Evolutionary conservation across 2,113 vertebrate genomes (phyloP).

Genomic region (Lota lota): DNA sequence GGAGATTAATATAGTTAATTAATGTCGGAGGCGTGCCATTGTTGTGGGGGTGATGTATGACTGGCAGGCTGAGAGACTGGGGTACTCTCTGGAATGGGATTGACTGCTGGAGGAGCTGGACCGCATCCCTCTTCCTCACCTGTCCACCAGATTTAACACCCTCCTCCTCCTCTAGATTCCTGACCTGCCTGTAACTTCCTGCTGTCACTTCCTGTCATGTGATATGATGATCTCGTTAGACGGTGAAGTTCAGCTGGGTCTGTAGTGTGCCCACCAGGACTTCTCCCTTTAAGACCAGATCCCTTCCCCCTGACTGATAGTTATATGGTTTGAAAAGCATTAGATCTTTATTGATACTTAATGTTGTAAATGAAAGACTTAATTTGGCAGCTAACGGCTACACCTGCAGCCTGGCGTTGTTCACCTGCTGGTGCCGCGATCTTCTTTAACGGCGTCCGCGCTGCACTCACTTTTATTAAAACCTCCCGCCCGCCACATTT

Average conservation of each 20-base stretch:
- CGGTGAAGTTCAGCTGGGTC: too few relatives aligned
- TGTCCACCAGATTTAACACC: constrained; percentile 55
- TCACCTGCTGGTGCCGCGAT: constrained; percentile 84
- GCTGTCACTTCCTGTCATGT: neutral
- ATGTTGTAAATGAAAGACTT: constrained; percentile 98
- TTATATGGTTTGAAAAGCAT: constrained; percentile 90
- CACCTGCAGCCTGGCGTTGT: constrained; percentile 81
- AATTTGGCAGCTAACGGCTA: constrained; percentile 93
- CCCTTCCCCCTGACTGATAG: constrained; percentile 82
- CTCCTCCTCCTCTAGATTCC: constrained; percentile 1
- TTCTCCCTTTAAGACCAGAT: constrained; percentile 38
- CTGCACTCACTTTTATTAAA: constrained; percentile 99
- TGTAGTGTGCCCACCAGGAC: constrained; percentile 21
- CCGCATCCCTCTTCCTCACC: constrained; percentile 49
- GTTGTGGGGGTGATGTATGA: constrained; percentile 74
- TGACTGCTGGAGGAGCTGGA: constrained; percentile 62
- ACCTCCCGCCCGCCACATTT: constrained; percentile 88
- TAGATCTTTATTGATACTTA: constrained; percentile 99
- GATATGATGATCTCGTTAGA: too few relatives aligned
- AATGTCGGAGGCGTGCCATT: constrained; percentile 70
- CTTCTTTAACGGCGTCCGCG: constrained; percentile 94
- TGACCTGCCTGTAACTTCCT: constrained; percentile 11
- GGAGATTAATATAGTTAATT: constrained; percentile 75
- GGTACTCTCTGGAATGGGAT: constrained; percentile 74
- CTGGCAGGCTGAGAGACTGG: constrained; percentile 56